Evolutionary conservation across 2,888 invertebrate species (phyloP), one percentile per base, ranked within the genome.

Genomic region (Eupithecia tripunctaria): DNA sequence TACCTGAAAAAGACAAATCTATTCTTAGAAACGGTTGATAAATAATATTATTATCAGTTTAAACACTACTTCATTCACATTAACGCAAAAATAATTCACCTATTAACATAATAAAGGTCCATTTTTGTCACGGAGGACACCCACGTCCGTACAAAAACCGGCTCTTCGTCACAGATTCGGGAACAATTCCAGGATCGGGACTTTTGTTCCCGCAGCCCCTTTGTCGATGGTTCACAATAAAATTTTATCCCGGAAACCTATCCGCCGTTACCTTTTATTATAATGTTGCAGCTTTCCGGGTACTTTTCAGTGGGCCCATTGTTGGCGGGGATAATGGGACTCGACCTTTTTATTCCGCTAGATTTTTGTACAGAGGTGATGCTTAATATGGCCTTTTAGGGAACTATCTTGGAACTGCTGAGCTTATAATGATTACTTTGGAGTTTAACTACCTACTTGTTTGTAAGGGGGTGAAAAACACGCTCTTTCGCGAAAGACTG

Each of bases 191-290:
- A 70, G 79, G 73, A 76, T 71, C 73, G 80, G 71, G 77, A 76
- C 78, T 82, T 82, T 83, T 83, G 84, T 79, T 72, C 70, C 78
- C 81, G 82, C 76, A 78, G 84, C 84, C 87, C 90, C 88, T 91
- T 92, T 92, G 91, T 91, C 91, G 89, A 91, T 89, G 88, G 87
- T 84, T 86, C 86, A 91, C 91, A 93, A 92, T 93, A 93, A 92
- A 92, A 92, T 93, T 92, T 91, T 90, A 91, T 91, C 89, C 91
- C 86, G 91, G 91, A 91, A 90, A 91, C 91, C 90, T 89, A 92
- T 92, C 90, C 91, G 89, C 91, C 89, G 92, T 93, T 92, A 93
- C 92, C 92, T 92, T 92, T 93, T 92, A 92, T 93, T 92, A 93
- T 91, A 91, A 93, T 91, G 91, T 91, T 91, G 91, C 91, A 90